A percentile compares a stretch with the other conserved stretches of the same genome.
Evolutionary conservation across 2,797 vertebrate genomes (phyloP).

Genomic region (Thamnophis elegans): DNA sequence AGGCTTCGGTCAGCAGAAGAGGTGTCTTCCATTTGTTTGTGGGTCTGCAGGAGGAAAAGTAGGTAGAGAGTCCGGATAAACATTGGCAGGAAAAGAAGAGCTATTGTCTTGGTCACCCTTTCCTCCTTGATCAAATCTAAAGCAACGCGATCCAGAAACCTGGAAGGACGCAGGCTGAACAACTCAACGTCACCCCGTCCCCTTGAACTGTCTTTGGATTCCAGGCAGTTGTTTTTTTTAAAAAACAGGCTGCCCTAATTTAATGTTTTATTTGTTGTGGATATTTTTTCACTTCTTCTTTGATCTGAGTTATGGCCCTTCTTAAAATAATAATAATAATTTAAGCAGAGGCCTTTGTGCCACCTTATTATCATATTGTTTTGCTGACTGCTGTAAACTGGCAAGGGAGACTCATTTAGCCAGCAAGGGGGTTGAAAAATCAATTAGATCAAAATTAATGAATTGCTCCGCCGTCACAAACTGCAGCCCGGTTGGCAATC

Average conservation of each 20-base stretch:
- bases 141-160: background rate
- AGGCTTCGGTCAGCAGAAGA: constrained; percentile 73
- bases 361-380: background rate
- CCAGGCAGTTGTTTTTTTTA: background rate
- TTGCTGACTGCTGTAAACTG: background rate
- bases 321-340: background rate
- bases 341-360: background rate
- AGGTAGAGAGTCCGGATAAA: background rate
- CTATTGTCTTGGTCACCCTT: background rate
- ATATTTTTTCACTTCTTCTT: background rate
- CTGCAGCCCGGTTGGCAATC: background rate
- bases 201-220: background rate
- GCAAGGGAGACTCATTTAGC: background rate
- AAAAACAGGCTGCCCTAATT: background rate
- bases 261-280: background rate
- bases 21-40: constrained; percentile 84
- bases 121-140: background rate
- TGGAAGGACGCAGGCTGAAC: background rate
- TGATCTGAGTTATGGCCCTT: background rate
- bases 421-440: background rate
- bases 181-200: too few species aligned
- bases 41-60: constrained; percentile 69
- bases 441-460: background rate
- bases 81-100: background rate
- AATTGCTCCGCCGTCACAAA: too few species aligned